Evolutionary conservation across 2,888 invertebrate genomes (phyloP).

Genomic region (Cheilosia pagana): DNA sequence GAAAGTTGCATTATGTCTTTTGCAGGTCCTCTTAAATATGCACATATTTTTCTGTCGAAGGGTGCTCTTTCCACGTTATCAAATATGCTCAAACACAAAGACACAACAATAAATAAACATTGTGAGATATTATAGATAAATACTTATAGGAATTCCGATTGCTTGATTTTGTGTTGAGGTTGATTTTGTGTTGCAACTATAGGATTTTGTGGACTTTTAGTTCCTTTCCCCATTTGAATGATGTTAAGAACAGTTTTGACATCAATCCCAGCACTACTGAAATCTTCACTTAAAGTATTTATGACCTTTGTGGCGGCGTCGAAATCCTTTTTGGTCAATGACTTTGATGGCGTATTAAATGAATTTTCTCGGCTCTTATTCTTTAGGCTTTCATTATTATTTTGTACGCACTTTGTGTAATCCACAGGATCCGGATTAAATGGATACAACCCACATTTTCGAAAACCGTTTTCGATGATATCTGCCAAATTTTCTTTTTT

Average conservation of each 20-base stretch:
- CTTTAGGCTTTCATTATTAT: conserved; percentile 12
- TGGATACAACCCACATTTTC: too few species aligned
- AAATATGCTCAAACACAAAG: too few species aligned
- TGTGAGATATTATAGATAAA: too few species aligned
- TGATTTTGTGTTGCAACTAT: background rate
- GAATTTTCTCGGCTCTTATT: conserved; percentile 3
- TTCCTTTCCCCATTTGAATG: background rate
- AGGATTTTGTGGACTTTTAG: background rate
- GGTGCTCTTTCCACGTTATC: too few species aligned
- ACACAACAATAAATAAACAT: too few species aligned
- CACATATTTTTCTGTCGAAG: too few species aligned
- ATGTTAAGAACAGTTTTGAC: too few species aligned
- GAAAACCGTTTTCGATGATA: conserved; percentile 3
- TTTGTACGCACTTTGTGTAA: conserved; percentile 24
- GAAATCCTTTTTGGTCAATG: background rate
- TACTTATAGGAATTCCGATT: too few species aligned
- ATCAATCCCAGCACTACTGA: too few species aligned
- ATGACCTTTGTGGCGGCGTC: conserved; percentile 6
- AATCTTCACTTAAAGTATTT: background rate
- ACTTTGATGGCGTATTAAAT: conserved; percentile 2
- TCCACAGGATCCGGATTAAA: background rate
- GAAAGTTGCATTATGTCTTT: too few species aligned
- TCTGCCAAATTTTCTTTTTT: conserved; percentile 16
- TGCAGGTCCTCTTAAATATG: too few species aligned
- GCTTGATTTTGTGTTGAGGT: too few species aligned